Evolutionary conservation across 2,113 vertebrate species (phyloP).

Genomic region (Apus apus): DNA sequence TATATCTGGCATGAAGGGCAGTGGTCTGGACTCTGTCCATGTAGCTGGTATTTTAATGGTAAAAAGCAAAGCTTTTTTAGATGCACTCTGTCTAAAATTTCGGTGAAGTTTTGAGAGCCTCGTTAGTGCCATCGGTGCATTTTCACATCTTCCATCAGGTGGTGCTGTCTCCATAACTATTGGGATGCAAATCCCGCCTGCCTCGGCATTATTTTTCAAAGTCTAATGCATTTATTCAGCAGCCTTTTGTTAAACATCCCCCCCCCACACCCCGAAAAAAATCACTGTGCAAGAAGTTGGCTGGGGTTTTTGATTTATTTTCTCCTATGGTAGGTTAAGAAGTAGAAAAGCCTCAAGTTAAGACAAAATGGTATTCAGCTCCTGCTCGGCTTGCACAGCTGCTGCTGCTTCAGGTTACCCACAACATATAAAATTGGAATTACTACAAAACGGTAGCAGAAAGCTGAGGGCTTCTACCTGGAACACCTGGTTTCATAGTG

Average conservation of each 20-base stretch:
- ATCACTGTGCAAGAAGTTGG: neutral
- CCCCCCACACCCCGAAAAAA: neutral
- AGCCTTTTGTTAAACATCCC: conserved; percentile 73
- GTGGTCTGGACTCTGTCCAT: neutral
- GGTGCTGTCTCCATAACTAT: conserved; percentile 78
- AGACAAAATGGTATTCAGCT: neutral
- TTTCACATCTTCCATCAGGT: conserved; percentile 65
- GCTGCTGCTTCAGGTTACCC: neutral
- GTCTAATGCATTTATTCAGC: conserved; percentile 69
- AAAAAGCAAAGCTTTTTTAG: neutral
- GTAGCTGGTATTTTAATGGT: neutral
- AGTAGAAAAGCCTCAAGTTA: neutral
- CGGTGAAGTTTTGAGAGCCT: neutral
- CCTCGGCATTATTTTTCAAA: conserved; percentile 53
- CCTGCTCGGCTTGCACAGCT: neutral
- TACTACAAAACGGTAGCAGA: neutral
- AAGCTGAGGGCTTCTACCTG: neutral
- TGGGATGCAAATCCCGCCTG: conserved; percentile 49
- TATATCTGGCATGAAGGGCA: neutral
- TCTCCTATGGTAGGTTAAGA: neutral
- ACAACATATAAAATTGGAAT: neutral
- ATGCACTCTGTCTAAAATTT: neutral
- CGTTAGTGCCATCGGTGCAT: neutral
- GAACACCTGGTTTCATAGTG: neutral
- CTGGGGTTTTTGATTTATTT: neutral